phyloP scores from a whole-genome alignment of 2,113 vertebrate genomes.

The Oryzias melastigma region DNA sequence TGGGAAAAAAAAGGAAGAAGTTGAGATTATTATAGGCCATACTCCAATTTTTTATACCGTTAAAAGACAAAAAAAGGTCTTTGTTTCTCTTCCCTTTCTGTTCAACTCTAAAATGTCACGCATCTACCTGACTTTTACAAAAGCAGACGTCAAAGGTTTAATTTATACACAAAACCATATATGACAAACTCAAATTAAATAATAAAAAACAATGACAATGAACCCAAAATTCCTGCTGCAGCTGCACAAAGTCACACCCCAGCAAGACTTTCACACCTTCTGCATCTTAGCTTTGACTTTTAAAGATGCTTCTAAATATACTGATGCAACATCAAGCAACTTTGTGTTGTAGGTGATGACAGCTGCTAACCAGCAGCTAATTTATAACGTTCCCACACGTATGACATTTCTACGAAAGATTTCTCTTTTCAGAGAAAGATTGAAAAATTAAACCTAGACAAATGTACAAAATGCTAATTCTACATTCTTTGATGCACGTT shows the following conservation, averaged over 20 bases:
- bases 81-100: background rate
- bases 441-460: background rate
- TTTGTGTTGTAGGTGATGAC: background rate
- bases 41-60: constrained; percentile 4
- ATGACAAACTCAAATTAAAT: too few relatives aligned
- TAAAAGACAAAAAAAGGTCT: background rate
- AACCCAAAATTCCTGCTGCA: too few relatives aligned
- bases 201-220: too few relatives aligned
- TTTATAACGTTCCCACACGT: background rate
- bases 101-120: background rate
- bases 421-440: background rate
- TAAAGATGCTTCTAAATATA: background rate
- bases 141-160: too few relatives aligned
- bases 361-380: background rate
- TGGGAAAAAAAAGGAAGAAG: background rate
- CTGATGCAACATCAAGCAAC: background rate
- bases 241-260: too few relatives aligned
- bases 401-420: background rate
- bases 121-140: too few relatives aligned
- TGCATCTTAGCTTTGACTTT: background rate
- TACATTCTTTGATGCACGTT: too few relatives aligned
- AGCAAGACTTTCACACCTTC: too few relatives aligned
- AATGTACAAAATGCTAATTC: too few relatives aligned
- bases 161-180: too few relatives aligned
- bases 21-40: background rate